phyloP scores from a whole-genome alignment of 2,888 invertebrate genomes.

The Escarpia spicata region DNA sequence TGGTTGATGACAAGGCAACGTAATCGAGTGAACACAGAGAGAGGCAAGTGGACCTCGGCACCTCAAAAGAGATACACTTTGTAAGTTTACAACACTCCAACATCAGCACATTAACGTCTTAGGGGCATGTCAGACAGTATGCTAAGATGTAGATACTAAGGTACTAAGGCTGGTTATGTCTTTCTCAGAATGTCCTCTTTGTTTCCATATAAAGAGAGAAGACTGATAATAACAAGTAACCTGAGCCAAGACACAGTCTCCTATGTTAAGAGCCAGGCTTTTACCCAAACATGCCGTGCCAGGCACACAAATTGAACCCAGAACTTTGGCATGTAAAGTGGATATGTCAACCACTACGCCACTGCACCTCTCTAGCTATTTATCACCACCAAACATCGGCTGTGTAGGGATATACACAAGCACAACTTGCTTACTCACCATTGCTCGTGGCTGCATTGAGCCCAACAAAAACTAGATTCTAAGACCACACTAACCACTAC shows the following conservation, averaged over 20 bases:
- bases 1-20: too few relatives aligned
- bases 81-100: too few relatives aligned
- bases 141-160: too few relatives aligned
- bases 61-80: too few relatives aligned
- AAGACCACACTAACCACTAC: too few relatives aligned
- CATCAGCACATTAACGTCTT: too few relatives aligned
- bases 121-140: background rate
- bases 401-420: background rate
- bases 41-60: too few relatives aligned
- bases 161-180: background rate
- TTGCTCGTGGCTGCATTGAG: background rate
- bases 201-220: background rate
- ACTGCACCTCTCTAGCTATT: background rate
- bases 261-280: background rate
- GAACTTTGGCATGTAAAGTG: background rate
- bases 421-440: background rate
- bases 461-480: background rate
- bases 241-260: background rate
- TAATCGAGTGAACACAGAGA: too few relatives aligned
- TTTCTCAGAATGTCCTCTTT: background rate
- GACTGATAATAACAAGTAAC: background rate
- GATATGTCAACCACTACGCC: background rate
- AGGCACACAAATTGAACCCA: background rate
- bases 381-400: background rate
- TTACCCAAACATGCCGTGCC: background rate